Percentiles rank a stretch among this genome's conserved stretches.
Evolutionary conservation across 2,888 invertebrate genomes (phyloP).

Genomic region (Fragum fragum): DNA sequence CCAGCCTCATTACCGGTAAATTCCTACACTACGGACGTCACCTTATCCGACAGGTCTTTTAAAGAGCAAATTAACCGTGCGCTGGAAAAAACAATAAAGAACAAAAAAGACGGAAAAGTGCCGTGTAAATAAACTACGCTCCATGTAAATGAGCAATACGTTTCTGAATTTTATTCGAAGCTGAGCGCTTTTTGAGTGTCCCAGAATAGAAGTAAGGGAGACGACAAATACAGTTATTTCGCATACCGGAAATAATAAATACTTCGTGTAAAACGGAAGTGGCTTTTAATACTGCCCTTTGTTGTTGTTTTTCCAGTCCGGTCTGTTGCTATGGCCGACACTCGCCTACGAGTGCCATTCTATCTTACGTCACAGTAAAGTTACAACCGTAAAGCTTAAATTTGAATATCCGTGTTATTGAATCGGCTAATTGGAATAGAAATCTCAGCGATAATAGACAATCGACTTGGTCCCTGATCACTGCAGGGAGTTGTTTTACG

Average conservation of each 20-base stretch:
- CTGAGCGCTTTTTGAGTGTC: slow-evolving; percentile 32
- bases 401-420: slow-evolving; percentile 13
- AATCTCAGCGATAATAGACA: slow-evolving; percentile 13
- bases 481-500: not conserved
- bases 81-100: slow-evolving; percentile 31
- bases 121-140: slow-evolving; percentile 41
- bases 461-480: not conserved
- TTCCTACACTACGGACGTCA: slow-evolving; percentile 25
- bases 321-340: slow-evolving; percentile 12
- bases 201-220: slow-evolving; percentile 27
- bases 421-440: slow-evolving; percentile 19
- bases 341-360: slow-evolving; percentile 32
- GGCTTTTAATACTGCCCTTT: slow-evolving; percentile 52
- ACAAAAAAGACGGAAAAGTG: slow-evolving; percentile 39
- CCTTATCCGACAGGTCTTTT: slow-evolving; percentile 53
- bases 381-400: slow-evolving; percentile 5
- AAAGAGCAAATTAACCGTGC: slow-evolving; percentile 35
- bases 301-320: slow-evolving; percentile 27
- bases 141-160: slow-evolving; percentile 51
- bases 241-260: slow-evolving; percentile 56
- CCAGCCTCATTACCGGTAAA: slow-evolving; percentile 27
- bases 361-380: slow-evolving; percentile 9
- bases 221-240: slow-evolving; percentile 33
- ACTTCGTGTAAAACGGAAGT: slow-evolving; percentile 53
- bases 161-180: slow-evolving; percentile 36